Evolutionary conservation across 2,113 vertebrate species (phyloP), one percentile per base, ranked within the genome.

Genomic region (Rousettus leschenaultii): DNA sequence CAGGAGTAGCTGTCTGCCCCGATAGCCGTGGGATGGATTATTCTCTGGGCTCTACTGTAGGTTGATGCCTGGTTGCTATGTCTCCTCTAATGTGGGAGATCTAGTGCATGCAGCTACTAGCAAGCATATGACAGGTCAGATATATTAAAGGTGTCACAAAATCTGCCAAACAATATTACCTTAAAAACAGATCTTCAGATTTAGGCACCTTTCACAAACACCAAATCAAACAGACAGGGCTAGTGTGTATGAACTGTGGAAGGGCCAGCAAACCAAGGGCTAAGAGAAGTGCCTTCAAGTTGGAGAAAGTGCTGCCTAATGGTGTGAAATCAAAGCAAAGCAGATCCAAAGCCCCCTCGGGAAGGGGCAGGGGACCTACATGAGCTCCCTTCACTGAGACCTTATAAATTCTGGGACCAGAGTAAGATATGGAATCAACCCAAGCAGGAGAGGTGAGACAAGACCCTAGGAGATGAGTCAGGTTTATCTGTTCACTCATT

Each of bases 11-110:
- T 65, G 33, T 63, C 16, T n/a, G 10, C 12, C 55, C 11, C 2
- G 1, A 1, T 14, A 2, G 0, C 45, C 33, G 0, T 8, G 26
- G 28, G 43, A 24, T 55, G 18, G 89, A n/a, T 51, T 35, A 14
- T 66, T 40, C 43, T 75, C 51, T 28, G 70, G 66, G 38, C 24
- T 38, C 63, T 83, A 15, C 35, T 83, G 0, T 1, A 9, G 48
- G 13, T 30, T 1, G 1, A 11, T 6, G 9, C 1, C 79, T 77
- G 5, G n/a, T 70, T 43, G 35, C 48, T 74, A 11, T 4, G 28
- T 57, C 16, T 26, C 16, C 30, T 14, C 19, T 40, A 35, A 55
- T 6, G 1, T 3, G 4, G 22, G 30, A 40, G 13, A 5, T 21
- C 57, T 59, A 51, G 15, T 51, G 5, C 15, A 4, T 85, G 68